These are phyloP conservation scores for Ligdia adustata DNA, from an alignment of 2,888 invertebrate species.

Conservation along the genomic window DNA sequence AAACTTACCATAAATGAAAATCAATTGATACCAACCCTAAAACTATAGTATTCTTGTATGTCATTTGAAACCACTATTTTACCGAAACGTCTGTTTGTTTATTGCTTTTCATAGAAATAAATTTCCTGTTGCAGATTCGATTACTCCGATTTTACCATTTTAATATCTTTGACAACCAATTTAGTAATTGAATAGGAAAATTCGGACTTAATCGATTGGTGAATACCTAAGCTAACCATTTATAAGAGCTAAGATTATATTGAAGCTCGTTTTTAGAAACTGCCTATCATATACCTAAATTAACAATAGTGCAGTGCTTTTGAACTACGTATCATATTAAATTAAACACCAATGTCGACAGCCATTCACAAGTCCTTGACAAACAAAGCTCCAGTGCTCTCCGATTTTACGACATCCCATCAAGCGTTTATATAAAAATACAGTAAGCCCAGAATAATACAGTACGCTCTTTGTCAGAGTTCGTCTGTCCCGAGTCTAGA, in stretches of 20 bases:
- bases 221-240: no score
- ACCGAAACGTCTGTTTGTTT: constrained; percentile 65
- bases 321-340: constrained; percentile 1
- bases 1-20: no score
- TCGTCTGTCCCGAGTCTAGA: constrained; percentile 72
- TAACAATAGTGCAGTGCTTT: no score
- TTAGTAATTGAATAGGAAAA: no score
- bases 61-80: constrained; percentile 59
- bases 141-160: constrained; percentile 31
- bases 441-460: constrained; percentile 19
- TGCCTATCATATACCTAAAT: no score
- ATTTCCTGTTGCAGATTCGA: constrained; percentile 52
- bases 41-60: no score
- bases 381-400: constrained; percentile 27
- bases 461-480: constrained; percentile 20
- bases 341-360: constrained; percentile 13
- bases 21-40: no score
- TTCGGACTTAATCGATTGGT: no score
- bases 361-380: constrained; percentile 21
- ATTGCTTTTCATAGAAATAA: constrained; percentile 57
- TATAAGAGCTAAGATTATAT: no score
- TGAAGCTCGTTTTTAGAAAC: no score
- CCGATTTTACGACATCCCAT: constrained; percentile 25
- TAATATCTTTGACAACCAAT: constrained; percentile 32
- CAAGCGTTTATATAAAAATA: constrained; percentile 20